These are phyloP conservation scores for Taenioides sp. DNA, from an alignment of 2,797 vertebrate species.

Conservation along the genomic window DNA sequence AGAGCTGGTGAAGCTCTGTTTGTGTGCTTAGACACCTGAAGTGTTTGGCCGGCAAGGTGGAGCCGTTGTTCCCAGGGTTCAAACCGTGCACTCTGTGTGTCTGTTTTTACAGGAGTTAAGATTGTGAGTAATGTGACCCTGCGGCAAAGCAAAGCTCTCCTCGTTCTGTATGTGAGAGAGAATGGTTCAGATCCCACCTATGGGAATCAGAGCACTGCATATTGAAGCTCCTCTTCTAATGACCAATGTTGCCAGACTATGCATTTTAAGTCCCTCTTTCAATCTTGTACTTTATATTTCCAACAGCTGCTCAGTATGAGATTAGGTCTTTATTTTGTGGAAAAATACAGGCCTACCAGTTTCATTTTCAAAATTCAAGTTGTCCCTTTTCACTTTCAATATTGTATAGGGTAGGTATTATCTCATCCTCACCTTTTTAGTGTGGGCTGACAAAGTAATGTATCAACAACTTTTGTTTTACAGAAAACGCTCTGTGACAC, in stretches of 20 bases:
- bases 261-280: too few relatives aligned
- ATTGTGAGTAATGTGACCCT: slow-evolving; percentile 50
- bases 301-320: background rate
- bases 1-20: slow-evolving; percentile 27
- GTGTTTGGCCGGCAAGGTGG: slow-evolving; percentile 20
- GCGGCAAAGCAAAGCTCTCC: slow-evolving; percentile 46
- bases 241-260: too few relatives aligned
- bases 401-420: too few relatives aligned
- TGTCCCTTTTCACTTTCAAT: background rate
- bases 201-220: slow-evolving; percentile 8
- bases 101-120: slow-evolving; percentile 49
- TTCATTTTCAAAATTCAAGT: background rate
- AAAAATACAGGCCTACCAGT: background rate
- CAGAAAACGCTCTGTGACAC: slow-evolving; percentile 91
- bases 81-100: slow-evolving; percentile 14
- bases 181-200: slow-evolving; percentile 32
- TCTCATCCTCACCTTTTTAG: too few relatives aligned
- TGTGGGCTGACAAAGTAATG: too few relatives aligned
- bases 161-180: slow-evolving; percentile 34
- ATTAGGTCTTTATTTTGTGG: background rate
- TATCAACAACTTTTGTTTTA: background rate
- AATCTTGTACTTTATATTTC: background rate
- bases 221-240: background rate
- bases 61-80: slow-evolving; percentile 37
- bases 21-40: slow-evolving; percentile 56